Evolutionary conservation across 2,113 vertebrate genomes (phyloP).

Genomic region (Nerophis lumbriciformis): DNA sequence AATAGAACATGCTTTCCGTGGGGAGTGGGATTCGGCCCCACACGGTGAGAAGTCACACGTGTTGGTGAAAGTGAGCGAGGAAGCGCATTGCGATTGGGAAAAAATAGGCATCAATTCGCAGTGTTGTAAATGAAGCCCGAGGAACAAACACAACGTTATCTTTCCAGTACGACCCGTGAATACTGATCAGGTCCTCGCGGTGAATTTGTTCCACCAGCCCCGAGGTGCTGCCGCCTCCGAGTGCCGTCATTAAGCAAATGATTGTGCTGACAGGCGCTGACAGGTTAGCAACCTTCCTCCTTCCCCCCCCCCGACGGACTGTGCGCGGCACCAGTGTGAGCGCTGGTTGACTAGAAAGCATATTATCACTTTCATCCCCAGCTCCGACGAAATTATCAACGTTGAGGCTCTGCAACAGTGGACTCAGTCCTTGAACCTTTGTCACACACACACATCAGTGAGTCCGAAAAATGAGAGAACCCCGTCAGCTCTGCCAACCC

Average conservation of each 20-base stretch:
- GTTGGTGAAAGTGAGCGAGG: neutral
- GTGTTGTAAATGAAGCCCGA: conserved; percentile 12
- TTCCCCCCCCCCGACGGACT: conserved; percentile 40
- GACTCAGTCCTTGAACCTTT: conserved; percentile 57
- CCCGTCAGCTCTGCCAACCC: conserved; percentile 36
- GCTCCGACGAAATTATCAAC: conserved; percentile 19
- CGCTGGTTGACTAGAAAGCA: conserved; percentile 53
- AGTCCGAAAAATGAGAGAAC: conserved; percentile 33
- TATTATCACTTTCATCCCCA: conserved; percentile 55
- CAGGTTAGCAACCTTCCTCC: conserved; percentile 35
- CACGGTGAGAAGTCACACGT: neutral
- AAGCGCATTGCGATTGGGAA: neutral
- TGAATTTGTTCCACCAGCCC: conserved; percentile 1
- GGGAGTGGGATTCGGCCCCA: neutral
- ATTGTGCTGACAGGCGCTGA: conserved; percentile 38
- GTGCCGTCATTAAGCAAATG: conserved; percentile 45
- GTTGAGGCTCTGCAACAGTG: conserved; percentile 57
- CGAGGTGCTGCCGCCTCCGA: neutral
- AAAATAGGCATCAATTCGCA: neutral
- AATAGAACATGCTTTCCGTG: neutral
- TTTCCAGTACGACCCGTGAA: conserved; percentile 32
- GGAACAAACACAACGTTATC: conserved; percentile 16
- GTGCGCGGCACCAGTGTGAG: conserved; percentile 45
- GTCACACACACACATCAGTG: conserved; percentile 16
- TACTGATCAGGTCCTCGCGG: conserved; percentile 32